Base-by-base conservation (phyloP, 2,888 invertebrate species). In the Drosophila merina region DNA sequence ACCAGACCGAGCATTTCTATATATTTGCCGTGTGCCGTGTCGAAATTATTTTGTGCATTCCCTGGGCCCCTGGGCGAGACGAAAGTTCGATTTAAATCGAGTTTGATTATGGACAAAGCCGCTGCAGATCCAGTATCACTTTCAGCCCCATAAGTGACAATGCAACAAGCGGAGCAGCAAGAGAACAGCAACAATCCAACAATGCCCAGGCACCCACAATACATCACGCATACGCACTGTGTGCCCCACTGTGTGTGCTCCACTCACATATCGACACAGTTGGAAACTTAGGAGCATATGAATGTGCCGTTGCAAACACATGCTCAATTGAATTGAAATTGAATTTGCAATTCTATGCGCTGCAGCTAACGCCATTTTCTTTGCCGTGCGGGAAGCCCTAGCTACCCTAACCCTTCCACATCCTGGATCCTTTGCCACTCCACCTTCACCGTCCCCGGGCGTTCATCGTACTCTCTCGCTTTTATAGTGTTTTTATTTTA, bases 301-400 rank as follows among this genome's bases (percentile, higher is more conserved):
- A 49, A 74, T 70, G 67, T 49, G 72, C 74, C 71, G 77, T 72
- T 79, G 82, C 86, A 78, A 86, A 84, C 86, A 86, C 79, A 84
- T 84, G 84, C 86, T 81, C 86, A 85, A 86, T 85, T 86, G 84
- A 86, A 85, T 85, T 79, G 86, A 84, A 85, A 85, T 85, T 84
- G 84, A 85, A 85, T 85, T 85, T 84, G 84, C 86, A 86, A 86
- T 84, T 84, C 84, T 83, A 81, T 79, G 78, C 76, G 74, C 76
- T 79, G 77, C 69, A 76, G 76, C 79, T 78, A 81, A 79, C 77
- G 81, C 80, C 83, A 79, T 85, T 85, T 79, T 83, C 81, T 72
- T 85, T 85, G 75, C 72, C 69, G 72, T 75, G 72, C 64, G 68
- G 74, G 66, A 72, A 73, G 59, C 64, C 57, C 72, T 67, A 51